Base-by-base conservation (phyloP, 2,888 invertebrate genomes). In the Apamea sordens region DNA sequence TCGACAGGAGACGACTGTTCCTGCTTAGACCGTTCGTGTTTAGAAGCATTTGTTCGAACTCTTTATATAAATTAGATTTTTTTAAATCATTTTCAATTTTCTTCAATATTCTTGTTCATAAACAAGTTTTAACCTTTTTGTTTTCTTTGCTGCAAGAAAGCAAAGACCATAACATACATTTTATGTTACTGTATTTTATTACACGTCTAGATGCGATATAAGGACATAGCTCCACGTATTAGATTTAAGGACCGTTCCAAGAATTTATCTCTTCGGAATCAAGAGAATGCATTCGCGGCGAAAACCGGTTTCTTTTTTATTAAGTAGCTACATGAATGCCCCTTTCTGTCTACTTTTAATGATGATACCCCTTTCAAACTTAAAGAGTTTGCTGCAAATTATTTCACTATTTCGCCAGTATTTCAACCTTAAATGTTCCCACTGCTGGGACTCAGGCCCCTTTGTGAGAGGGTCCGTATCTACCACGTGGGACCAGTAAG, bases 191-290 rank as follows among this genome's bases (percentile, higher is more conserved):
- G 10, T n/a, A 44, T 77, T 44, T 47, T 56, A 77, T 24, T 18
- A 56, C 18, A 28, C 7, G 21, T 28, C n/a, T 36, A 10, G 67
- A 36, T 15, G 50, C 4, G n/a, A 77, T n/a, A 56, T 41, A 73
- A 56, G 15, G 21, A 73, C 59, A 82, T 84, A 67, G n/a, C 70
- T 56, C 1, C 84, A 74, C 84, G 70, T 84, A 70, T 32, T 53
- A 41, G 2, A 53, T 72, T 63, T 72, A 64, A 53, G 18, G 72
- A 59, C 21, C 10, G 21, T 84, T 73, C 84, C 53, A 1, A 47
- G 84, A 79, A 84, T 47, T n/a, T 63, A 63, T 69, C 21, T 64
- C 15, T 36, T 32, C 11, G 28, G 13, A 32, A 44, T 83, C 36
- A 10, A 61, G 11, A 41, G 64, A 82, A 53, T 65, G 74, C 44